Conservation (phyloP, 2,797 vertebrate species). For the Megaceryle alcyon region DNA sequence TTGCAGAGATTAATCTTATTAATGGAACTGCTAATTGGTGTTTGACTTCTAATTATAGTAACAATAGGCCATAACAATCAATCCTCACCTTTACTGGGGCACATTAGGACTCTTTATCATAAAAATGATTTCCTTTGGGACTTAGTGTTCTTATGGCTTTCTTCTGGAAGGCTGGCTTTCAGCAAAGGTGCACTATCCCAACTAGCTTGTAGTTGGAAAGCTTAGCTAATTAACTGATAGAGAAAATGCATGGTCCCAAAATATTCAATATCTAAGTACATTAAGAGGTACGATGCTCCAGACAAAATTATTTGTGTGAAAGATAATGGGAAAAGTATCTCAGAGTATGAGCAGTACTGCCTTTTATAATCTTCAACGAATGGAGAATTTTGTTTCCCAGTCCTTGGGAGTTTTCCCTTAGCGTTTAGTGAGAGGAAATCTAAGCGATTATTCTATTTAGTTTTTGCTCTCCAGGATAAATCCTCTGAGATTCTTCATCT, state of each 20-base stretch:
- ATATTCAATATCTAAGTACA: slow-evolving; percentile 4
- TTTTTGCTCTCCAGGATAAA: slow-evolving; percentile 55
- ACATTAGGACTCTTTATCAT: slow-evolving; percentile 54
- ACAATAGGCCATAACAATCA: slow-evolving; percentile 69
- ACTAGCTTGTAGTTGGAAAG: not conserved
- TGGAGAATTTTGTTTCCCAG: not conserved
- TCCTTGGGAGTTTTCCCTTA: not conserved
- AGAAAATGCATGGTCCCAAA: slow-evolving; percentile 40
- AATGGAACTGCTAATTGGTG: slow-evolving; percentile 71
- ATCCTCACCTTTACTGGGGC: slow-evolving; percentile 57
- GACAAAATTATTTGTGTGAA: slow-evolving; percentile 44
- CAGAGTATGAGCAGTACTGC: slow-evolving; percentile 4
- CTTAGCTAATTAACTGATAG: slow-evolving; percentile 50
- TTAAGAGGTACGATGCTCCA: not conserved
- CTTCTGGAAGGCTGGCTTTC: slow-evolving; percentile 52
- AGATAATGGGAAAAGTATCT: slow-evolving; percentile 17
- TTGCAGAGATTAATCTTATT: slow-evolving; percentile 74
- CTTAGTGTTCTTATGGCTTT: slow-evolving; percentile 30
- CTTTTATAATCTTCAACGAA: slow-evolving; percentile 1
- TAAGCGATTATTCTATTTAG: slow-evolving; percentile 45
- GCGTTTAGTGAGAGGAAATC: slow-evolving; percentile 37
- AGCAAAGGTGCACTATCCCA: not conserved
- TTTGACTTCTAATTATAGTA: slow-evolving; percentile 75
- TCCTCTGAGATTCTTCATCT: slow-evolving; percentile 63
- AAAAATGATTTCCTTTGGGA: slow-evolving; percentile 57